Conservation (phyloP, 2,797 vertebrate species). For the Petrocephalus sullivani region DNA sequence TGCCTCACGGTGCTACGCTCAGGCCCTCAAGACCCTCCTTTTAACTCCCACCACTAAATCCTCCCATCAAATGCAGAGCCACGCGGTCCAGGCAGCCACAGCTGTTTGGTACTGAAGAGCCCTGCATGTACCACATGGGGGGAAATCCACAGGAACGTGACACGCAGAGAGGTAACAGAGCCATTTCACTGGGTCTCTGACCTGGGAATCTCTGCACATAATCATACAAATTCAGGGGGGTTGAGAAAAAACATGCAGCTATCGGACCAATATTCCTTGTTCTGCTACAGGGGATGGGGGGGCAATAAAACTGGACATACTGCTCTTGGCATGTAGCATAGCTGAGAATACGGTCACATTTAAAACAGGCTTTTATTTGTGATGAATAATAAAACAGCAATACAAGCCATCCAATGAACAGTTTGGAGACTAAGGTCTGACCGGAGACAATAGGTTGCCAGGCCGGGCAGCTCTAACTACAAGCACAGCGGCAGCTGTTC, state of each 20-base stretch:
- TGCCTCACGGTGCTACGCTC: background rate
- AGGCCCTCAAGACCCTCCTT: background rate
- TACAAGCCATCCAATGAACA: background rate
- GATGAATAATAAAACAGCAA: background rate
- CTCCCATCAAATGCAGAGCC: background rate
- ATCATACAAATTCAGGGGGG: background rate
- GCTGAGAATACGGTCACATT: background rate
- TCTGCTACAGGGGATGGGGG: background rate
- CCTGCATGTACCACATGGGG: background rate
- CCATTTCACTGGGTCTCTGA: background rate
- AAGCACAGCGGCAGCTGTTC: constrained; percentile 4
- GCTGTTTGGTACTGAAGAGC: background rate
- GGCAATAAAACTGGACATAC: background rate
- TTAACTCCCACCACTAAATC: background rate
- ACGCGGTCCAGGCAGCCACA: background rate
- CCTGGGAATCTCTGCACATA: background rate
- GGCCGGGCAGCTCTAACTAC: constrained; percentile 11
- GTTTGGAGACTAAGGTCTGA: background rate
- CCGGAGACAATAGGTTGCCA: background rate
- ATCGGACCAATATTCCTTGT: background rate
- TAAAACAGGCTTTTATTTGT: background rate
- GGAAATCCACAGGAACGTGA: background rate
- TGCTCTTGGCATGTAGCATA: background rate
- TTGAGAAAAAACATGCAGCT: background rate
- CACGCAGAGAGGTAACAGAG: background rate